Evolutionary conservation across 2,797 vertebrate species (phyloP).

Genomic region (Acipenser oxyrinchus): DNA sequence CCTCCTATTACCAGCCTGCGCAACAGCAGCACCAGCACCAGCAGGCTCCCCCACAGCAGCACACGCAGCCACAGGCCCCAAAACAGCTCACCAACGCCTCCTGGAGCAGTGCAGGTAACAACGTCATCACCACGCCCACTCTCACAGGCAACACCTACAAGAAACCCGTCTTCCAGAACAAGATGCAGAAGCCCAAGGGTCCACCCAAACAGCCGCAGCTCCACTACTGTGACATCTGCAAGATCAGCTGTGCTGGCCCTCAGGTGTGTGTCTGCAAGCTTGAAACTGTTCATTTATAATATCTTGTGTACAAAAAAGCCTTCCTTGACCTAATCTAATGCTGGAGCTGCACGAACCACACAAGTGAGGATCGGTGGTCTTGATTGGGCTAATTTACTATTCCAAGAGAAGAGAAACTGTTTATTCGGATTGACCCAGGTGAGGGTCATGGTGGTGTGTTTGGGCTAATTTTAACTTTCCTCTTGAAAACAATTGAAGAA

Average conservation of each 20-base stretch:
- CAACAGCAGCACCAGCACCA: conserved; percentile 44
- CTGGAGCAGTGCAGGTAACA: conserved; percentile 53
- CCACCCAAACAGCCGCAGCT: conserved; percentile 64
- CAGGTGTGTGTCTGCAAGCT: conserved; percentile 40
- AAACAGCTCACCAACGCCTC: conserved; percentile 56
- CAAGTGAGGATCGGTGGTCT: no score
- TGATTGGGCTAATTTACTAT: no score
- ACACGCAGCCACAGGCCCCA: conserved; percentile 24
- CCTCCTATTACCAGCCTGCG: conserved; percentile 56
- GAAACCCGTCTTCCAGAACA: conserved; percentile 53
- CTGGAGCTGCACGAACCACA: no score
- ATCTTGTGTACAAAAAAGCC: not conserved
- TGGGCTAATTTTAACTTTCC: no score
- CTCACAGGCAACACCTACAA: conserved; percentile 39
- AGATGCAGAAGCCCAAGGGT: conserved; percentile 57
- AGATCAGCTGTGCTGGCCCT: conserved; percentile 76
- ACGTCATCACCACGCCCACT: conserved; percentile 41
- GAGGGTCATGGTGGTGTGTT: no score
- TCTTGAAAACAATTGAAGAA: no score
- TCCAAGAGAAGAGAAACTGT: no score
- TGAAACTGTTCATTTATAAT: not conserved
- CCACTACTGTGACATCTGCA: conserved; percentile 80
- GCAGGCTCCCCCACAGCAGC: conserved; percentile 26
- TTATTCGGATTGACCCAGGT: no score
- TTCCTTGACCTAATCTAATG: not conserved